Base-by-base conservation (phyloP, 2,113 vertebrate species). In the Physeter macrocephalus region DNA sequence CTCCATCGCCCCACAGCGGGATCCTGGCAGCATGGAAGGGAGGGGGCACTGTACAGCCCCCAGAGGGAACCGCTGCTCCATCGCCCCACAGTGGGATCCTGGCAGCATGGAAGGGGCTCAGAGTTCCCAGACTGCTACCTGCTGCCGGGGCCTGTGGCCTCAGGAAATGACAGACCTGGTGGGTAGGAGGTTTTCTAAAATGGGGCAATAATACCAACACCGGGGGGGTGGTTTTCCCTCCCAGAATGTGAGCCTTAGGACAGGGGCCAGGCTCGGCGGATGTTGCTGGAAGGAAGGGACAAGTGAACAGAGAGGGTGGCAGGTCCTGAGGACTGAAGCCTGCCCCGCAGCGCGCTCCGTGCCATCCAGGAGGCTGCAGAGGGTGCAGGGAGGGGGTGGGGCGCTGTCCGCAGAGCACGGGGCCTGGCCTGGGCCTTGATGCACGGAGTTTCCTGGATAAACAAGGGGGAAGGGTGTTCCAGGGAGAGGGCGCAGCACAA, bases 331-430 rank as follows among this genome's bases (percentile, higher is more conserved):
- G 11, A 41, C 0, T 0, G 64, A 12, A 6, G 66, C 66, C 71
- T 27, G 46, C 2, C 1, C 29, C 54, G 6, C 61, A 21, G 3
- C 4, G 2, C 5, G 1, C 77, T 39, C 31, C 20, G 23, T 11
- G 72, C 41, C 25, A 1, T 5, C 0, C 1, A 1, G 11, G 77
- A 64, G 13, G 49, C 6, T 29, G 23, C 4, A 5, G 6, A 8
- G 46, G 43, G 15, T 7, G 11, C n/a, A 39, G 43, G 54, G 43
- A 13, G 23, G 10, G 15, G 21, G 52, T 52, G 31, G 31, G 72
- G 43, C n/a, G 41, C 31, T 59, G 36, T 14, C 25, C 18, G 1
- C 6, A 12, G n/a, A 57, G 75, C 1, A 14, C 0, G 3, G 49
- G 13, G 57, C 6, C 66, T n/a, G n/a, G 69, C 39, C 1, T 14